These are phyloP conservation scores for Charanyca ferruginea DNA, from an alignment of 2,888 invertebrate genomes.

Conservation along the genomic window DNA sequence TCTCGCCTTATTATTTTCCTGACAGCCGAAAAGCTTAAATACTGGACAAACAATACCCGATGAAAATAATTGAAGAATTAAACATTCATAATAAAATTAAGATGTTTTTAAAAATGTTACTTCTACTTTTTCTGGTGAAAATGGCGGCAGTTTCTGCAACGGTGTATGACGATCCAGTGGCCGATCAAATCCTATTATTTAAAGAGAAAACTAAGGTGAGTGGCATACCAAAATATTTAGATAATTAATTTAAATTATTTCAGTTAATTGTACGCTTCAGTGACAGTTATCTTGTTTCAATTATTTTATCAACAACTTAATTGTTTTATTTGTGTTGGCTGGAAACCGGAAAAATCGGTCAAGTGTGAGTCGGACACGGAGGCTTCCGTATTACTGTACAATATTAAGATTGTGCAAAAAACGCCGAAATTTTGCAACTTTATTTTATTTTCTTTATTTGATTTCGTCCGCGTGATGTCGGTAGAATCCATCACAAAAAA, in stretches of 20 bases:
- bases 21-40: not conserved
- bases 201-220: slow-evolving; percentile 76
- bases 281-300: not conserved
- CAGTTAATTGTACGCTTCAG: not conserved
- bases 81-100: not conserved
- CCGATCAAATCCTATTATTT: slow-evolving; percentile 76
- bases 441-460: no score
- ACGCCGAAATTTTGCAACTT: no score
- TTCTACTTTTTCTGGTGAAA: slow-evolving; percentile 39
- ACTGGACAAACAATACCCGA: not conserved
- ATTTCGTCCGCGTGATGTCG: no score
- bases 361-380: no score
- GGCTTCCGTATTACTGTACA: no score
- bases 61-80: slow-evolving; percentile 5
- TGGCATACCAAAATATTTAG: not conserved
- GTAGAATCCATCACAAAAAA: no score
- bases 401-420: no score
- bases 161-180: slow-evolving; percentile 68
- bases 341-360: no score
- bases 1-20: not conserved
- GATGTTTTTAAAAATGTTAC: slow-evolving; percentile 87
- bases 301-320: not conserved
- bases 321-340: not conserved
- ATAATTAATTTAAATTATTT: not conserved
- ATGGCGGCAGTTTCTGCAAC: slow-evolving; percentile 52